Evolutionary conservation across 2,113 vertebrate species (phyloP).

Genomic region (Rhinolophus sinicus): DNA sequence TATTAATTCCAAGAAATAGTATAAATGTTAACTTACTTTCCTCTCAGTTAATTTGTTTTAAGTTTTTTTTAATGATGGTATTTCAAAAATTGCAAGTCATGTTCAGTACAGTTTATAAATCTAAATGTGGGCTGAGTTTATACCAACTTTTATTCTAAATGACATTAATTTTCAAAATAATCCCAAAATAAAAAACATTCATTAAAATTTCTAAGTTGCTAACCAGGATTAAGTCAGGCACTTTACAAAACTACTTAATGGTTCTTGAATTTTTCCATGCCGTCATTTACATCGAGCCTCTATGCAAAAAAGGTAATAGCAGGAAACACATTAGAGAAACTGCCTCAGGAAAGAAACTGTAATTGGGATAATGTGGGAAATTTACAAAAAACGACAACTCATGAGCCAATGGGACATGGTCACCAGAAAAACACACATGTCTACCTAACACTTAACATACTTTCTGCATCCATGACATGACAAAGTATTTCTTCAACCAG

Average conservation of each 20-base stretch:
- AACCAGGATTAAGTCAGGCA: conserved; percentile 3
- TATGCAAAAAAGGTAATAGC: neutral
- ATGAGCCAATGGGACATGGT: neutral
- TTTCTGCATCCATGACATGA: neutral
- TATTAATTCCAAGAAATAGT: neutral
- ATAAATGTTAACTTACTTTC: neutral
- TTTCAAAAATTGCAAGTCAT: conserved; percentile 11
- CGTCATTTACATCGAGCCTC: neutral
- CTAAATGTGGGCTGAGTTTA: neutral
- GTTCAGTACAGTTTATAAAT: conserved; percentile 19
- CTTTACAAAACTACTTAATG: neutral
- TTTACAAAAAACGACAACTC: neutral
- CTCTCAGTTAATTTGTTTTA: neutral
- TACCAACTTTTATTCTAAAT: conserved; percentile 37
- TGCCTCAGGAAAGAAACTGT: neutral
- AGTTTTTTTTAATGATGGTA: neutral
- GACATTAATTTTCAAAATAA: conserved; percentile 47
- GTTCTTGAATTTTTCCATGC: neutral
- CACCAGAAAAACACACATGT: neutral
- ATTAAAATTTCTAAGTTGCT: neutral
- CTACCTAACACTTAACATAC: neutral
- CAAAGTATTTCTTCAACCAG: neutral
- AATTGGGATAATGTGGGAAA: neutral
- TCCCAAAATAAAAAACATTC: neutral
- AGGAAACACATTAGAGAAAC: neutral